Evolutionary conservation across 2,888 invertebrate species (phyloP), one percentile per base, ranked within the genome.

Genomic region (Ypsolopha scabrella): DNA sequence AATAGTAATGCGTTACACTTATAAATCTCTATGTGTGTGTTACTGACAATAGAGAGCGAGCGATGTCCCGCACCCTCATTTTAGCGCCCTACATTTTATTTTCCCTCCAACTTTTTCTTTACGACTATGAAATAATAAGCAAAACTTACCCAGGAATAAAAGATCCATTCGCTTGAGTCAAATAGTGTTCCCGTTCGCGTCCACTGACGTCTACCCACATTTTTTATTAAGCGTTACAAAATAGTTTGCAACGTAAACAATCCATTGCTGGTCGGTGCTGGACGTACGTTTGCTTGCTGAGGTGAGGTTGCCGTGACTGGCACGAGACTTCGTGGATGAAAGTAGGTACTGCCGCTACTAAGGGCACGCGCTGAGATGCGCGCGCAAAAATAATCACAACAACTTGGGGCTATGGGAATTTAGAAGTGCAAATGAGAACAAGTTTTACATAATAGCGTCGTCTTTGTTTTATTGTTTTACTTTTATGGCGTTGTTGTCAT

Each of bases 91-190:
- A 14, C 41, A 36, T 11, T 36, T 46, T 14, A 45, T 49, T 51
- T 51, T 41, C 48, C 43, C 51, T 14, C 37, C 43, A 41, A 53
- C 11, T 44, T 41, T 7, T 14, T n/a, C 46, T 7, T 7, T 34
- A 8, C 4, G 7, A 13, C n/a, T 14, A 52, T 50, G 24, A 47
- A 55, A 44, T 41, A 13, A 24, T 3, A 24, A 24, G 24, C 24
- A 24, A 24, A 24, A 77, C 88, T 88, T 75, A 91, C 91, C 91
- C 91, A 6, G 91, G 91, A 61, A 91, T 89, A 66, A 90, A 90
- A 53, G 88, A 88, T 64, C 87, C 88, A 70, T 88, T 88, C 47
- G 87, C 87, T 65, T 89, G 89, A 52, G 83, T 80, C 59, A 88
- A 82, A 70, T 90, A 90, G 63, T 79, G 80, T 60, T 88, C 87